Conservation (phyloP, 2,888 invertebrate genomes). For the Furcula furcula region DNA sequence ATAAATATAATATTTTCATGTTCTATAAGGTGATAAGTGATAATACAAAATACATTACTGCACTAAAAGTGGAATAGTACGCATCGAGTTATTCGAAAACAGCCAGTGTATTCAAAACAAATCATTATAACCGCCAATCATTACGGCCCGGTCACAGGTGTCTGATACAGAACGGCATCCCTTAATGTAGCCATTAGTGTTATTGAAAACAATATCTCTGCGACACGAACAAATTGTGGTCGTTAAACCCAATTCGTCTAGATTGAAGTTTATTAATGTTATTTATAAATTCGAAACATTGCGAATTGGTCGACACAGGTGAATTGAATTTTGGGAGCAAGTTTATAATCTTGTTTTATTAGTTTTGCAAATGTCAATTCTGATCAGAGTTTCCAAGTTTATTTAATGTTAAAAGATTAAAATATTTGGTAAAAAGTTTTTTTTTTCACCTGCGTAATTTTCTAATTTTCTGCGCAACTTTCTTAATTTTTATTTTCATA, state of each 20-base stretch:
- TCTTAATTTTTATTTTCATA: too few relatives aligned
- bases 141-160: slow-evolving; percentile 27
- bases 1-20: too few relatives aligned
- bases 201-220: slow-evolving; percentile 42
- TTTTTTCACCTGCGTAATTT: too few relatives aligned
- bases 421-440: too few relatives aligned
- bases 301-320: slow-evolving; percentile 4
- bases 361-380: background rate
- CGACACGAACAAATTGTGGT: slow-evolving; percentile 34
- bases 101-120: too few relatives aligned
- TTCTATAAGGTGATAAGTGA: too few relatives aligned
- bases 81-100: too few relatives aligned
- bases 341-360: background rate
- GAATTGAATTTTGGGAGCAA: slow-evolving; percentile 5
- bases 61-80: too few relatives aligned
- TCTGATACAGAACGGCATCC: slow-evolving; percentile 12
- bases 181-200: slow-evolving; percentile 37
- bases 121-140: slow-evolving; percentile 12
- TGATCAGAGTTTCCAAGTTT: background rate
- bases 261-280: slow-evolving; percentile 15
- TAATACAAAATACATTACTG: too few relatives aligned
- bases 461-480: too few relatives aligned
- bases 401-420: background rate
- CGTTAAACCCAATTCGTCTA: slow-evolving; percentile 19
- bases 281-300: slow-evolving; percentile 4